Conservation (phyloP, 1,140 invertebrate genomes). For the Trachymyrmex cornetzi region DNA sequence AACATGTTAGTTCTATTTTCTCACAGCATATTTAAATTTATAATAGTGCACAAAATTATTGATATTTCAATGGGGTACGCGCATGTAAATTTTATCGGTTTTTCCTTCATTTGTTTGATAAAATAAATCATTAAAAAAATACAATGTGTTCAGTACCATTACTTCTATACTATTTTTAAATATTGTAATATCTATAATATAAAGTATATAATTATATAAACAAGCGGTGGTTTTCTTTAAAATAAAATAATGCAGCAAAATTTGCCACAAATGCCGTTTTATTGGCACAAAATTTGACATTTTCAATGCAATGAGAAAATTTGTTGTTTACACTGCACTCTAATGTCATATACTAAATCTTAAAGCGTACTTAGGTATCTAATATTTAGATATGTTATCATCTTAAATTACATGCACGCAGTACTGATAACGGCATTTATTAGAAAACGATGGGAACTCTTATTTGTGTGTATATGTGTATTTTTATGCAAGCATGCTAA, state of each 20-base stretch:
- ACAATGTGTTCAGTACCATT: not conserved
- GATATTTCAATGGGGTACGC: not conserved
- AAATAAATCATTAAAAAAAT: not conserved
- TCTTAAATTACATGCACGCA: no score
- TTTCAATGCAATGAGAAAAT: not conserved
- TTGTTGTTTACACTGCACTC: no score
- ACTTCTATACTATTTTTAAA: not conserved
- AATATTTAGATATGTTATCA: no score
- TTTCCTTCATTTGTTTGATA: constrained; percentile 25
- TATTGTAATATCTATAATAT: not conserved
- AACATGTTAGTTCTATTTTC: not conserved
- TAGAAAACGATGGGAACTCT: not conserved
- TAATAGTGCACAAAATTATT: not conserved
- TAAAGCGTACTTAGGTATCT: no score
- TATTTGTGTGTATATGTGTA: not conserved
- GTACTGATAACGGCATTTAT: no score
- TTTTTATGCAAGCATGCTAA: not conserved
- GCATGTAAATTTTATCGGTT: not conserved
- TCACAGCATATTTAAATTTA: constrained; percentile 6
- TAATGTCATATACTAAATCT: no score
- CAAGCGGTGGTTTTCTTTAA: not conserved
- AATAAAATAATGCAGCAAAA: not conserved
- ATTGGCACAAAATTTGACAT: no score
- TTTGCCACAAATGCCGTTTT: not conserved
- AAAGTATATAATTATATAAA: not conserved